Conservation (phyloP, 1,140 invertebrate genomes). For the Agraylea sexmaculata region DNA sequence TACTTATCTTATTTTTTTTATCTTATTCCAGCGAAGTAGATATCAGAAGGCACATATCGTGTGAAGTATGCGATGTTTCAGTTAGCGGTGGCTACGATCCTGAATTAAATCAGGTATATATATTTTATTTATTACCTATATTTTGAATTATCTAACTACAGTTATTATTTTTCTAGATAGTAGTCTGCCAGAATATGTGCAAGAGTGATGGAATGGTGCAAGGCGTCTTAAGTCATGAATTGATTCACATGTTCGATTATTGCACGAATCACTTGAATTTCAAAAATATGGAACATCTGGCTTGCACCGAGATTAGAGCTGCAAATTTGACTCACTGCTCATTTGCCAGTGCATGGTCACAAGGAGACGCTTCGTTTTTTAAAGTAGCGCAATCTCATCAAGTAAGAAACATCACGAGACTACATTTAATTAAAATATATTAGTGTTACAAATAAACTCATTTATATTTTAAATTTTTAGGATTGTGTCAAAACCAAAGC, state of each 20-base stretch:
- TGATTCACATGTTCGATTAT: conserved; percentile 95
- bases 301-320: conserved; percentile 88
- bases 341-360: conserved; percentile 63
- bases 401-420: conserved; percentile 32
- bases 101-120: conserved; percentile 66
- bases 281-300: conserved; percentile 82
- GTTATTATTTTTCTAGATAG: conserved; percentile 49
- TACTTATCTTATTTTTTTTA: conserved; percentile 23
- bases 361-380: conserved; percentile 64
- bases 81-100: conserved; percentile 91
- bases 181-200: conserved; percentile 83
- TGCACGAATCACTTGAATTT: conserved; percentile 84
- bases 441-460: neutral
- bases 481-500: conserved; percentile 87
- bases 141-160: too few species aligned
- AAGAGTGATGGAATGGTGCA: conserved; percentile 52
- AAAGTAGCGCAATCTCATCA: conserved; percentile 62
- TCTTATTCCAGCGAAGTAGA: conserved; percentile 57
- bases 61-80: conserved; percentile 73
- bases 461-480: conserved; percentile 37
- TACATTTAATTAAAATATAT: conserved; percentile 1
- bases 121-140: too few species aligned
- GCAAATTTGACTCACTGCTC: conserved; percentile 89
- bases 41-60: conserved; percentile 76
- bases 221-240: conserved; percentile 78